Percentiles rank a stretch among this genome's conserved stretches.
phyloP scores from a whole-genome alignment of 1,140 invertebrate species.

The Nixonia krombeini region DNA sequence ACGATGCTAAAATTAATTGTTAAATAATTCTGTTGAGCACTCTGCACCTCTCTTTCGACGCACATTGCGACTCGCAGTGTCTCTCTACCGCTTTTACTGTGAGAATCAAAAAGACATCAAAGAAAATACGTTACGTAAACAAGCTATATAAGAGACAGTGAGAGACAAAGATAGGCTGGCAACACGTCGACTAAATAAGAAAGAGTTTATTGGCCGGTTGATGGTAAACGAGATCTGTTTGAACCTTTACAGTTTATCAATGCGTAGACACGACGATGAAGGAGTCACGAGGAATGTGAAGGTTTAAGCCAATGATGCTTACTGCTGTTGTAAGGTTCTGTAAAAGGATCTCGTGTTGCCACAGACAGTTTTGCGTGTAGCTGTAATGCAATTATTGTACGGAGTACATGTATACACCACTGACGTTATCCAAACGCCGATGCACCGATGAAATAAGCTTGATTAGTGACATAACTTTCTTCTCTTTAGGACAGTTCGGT shows the following conservation, averaged over 20 bases:
- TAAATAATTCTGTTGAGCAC: slow-evolving; percentile 50
- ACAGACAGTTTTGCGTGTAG: slow-evolving; percentile 36
- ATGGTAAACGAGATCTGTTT: slow-evolving; percentile 57
- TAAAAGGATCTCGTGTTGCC: slow-evolving; percentile 48
- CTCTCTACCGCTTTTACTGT: slow-evolving; percentile 35
- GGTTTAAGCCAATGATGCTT: slow-evolving; percentile 30
- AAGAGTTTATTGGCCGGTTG: slow-evolving; percentile 32
- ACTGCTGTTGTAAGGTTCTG: slow-evolving; percentile 39
- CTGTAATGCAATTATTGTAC: slow-evolving; percentile 41
- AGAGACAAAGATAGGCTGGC: slow-evolving; percentile 15
- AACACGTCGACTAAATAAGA: slow-evolving; percentile 27
- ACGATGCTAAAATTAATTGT: slow-evolving; percentile 61
- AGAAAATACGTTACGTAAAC: slow-evolving; percentile 12
- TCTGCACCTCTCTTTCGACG: slow-evolving; percentile 41
- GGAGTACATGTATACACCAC: slow-evolving; percentile 16
- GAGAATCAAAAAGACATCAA: slow-evolving; percentile 17
- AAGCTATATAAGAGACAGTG: slow-evolving; percentile 7
- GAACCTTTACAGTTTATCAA: slow-evolving; percentile 65
- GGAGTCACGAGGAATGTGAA: slow-evolving; percentile 50
- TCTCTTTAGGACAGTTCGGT: too few relatives aligned
- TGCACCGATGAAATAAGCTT: slow-evolving; percentile 14
- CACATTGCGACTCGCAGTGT: slow-evolving; percentile 44
- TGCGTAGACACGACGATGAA: slow-evolving; percentile 61
- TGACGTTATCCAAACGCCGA: slow-evolving; percentile 15
- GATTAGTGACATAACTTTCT: too few relatives aligned